phyloP scores from a whole-genome alignment of 2,113 vertebrate species.

The Progne subis region DNA sequence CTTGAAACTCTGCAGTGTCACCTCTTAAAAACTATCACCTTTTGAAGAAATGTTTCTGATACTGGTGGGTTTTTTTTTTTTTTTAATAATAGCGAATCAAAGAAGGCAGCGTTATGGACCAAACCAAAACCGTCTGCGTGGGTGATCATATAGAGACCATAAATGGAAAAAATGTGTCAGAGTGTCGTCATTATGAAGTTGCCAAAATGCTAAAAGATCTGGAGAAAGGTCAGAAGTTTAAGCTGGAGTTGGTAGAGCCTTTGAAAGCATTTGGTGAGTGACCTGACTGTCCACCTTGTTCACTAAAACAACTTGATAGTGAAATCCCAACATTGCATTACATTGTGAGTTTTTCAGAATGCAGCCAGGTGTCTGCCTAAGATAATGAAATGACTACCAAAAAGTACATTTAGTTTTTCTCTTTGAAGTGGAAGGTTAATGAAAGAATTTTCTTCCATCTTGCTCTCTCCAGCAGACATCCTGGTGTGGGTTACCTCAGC shows the following conservation, averaged over 20 bases:
- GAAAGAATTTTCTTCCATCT: neutral
- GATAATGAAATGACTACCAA: neutral
- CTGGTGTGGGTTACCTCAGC: neutral
- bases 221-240: conserved; percentile 82
- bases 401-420: neutral
- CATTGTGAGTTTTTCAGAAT: neutral
- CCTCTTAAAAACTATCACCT: neutral
- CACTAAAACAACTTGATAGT: neutral
- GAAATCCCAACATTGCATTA: neutral
- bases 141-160: conserved; percentile 94
- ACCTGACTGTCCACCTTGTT: neutral
- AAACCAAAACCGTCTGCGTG: conserved; percentile 84
- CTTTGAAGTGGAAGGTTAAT: neutral
- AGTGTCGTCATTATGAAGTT: conserved; percentile 89
- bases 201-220: conserved; percentile 93
- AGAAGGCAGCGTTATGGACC: conserved; percentile 87
- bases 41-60: neutral
- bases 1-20: neutral
- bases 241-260: conserved; percentile 88
- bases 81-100: conserved; percentile 84
- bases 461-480: neutral
- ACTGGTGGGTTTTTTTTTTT: neutral
- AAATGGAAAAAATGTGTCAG: conserved; percentile 85
- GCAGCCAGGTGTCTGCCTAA: neutral
- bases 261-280: conserved; percentile 96